Evolutionary conservation across 1,140 invertebrate genomes (phyloP).

Genomic region (Aporrectodea caliginosa): DNA sequence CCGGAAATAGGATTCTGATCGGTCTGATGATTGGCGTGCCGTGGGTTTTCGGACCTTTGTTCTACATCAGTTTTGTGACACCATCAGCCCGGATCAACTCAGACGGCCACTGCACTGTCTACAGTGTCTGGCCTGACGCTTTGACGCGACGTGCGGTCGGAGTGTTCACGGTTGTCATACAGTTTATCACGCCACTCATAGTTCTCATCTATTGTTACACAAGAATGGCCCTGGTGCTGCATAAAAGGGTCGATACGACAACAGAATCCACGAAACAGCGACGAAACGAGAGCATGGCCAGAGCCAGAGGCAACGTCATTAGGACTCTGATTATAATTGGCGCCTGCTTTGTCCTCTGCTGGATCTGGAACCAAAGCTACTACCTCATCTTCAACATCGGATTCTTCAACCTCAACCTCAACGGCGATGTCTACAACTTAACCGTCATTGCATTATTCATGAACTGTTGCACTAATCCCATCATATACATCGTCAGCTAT

Average conservation of each 20-base stretch:
- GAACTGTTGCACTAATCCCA: conserved; percentile 3
- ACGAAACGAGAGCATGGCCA: background rate
- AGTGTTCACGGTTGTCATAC: conserved; percentile 19
- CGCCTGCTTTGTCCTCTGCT: conserved; percentile 20
- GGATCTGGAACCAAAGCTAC: conserved; percentile 23
- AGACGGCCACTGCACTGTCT: conserved; percentile 16
- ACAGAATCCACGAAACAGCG: too few relatives aligned
- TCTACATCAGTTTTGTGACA: too few relatives aligned
- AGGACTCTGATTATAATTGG: conserved; percentile 18
- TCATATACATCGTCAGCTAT: background rate
- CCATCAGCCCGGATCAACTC: too few relatives aligned
- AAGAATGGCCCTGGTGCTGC: conserved; percentile 17
- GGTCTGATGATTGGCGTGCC: too few relatives aligned
- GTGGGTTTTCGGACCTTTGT: too few relatives aligned
- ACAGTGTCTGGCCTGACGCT: background rate
- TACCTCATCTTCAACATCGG: conserved; percentile 26
- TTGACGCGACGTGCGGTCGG: conserved; percentile 2
- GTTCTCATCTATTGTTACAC: conserved; percentile 13
- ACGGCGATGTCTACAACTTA: background rate
- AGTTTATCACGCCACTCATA: conserved; percentile 18
- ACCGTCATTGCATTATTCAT: background rate
- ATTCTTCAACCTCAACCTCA: background rate
- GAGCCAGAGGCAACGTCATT: conserved; percentile 20
- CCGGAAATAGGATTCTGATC: background rate
- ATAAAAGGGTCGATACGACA: background rate